phyloP scores from a whole-genome alignment of 2,888 invertebrate genomes.

The Globia sparganii region DNA sequence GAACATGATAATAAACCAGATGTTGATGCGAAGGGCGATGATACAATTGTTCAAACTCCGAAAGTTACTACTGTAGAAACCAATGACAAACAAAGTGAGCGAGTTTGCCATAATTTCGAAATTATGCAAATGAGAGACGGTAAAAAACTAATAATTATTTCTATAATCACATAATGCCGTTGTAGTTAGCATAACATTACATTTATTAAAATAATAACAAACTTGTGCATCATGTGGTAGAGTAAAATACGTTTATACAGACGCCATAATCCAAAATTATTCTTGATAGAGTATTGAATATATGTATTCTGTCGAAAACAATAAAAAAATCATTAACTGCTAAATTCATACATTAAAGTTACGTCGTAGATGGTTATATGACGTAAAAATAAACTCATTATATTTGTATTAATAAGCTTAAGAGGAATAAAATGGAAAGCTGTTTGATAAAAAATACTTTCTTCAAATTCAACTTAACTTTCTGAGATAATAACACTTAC shows the following conservation, averaged over 20 bases:
- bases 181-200: constrained; percentile 36
- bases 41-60: neutral
- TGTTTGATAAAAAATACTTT: neutral
- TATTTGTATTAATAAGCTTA: neutral
- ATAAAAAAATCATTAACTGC: constrained; percentile 5
- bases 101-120: constrained; percentile 11
- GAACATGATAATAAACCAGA: neutral
- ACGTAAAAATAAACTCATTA: neutral
- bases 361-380: neutral
- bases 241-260: neutral
- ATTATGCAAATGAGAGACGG: constrained; percentile 13
- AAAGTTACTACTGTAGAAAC: neutral
- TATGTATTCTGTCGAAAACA: neutral
- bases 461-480: neutral
- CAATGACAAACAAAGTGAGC: neutral
- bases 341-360: neutral
- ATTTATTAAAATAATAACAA: constrained; percentile 16
- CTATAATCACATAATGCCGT: constrained; percentile 18
- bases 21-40: neutral
- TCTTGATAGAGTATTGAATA: neutral
- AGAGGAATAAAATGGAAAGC: too few species aligned
- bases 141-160: constrained; percentile 26
- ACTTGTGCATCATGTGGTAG: neutral
- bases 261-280: neutral
- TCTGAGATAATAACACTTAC: constrained; percentile 28